Base-by-base conservation (phyloP, 2,113 vertebrate species). In the Lutjanus erythropterus region DNA sequence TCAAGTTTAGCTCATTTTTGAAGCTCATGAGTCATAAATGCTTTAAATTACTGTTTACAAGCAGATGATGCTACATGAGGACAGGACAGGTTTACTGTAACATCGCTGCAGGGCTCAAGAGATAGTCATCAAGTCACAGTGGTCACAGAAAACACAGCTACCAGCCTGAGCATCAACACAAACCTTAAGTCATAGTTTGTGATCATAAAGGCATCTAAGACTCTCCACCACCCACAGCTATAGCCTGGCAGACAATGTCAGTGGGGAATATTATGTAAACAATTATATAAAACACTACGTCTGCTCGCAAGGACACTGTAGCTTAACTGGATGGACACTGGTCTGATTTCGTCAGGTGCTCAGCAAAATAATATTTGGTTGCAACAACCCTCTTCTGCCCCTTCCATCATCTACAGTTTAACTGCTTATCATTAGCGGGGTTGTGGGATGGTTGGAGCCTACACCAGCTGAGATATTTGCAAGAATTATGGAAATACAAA, bases 201-300 rank as follows among this genome's bases (percentile, higher is more conserved):
- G 49, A 76, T 85, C 39, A 33, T 64, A 67, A 71, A 82, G 70
- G 73, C 78, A 77, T 77, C 47, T 33, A 49, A 75, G 73, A 60
- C 56, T 78, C 56, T 70, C 25, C 72, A 58, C 71, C 81, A 70
- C 88, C 84, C 85, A 93, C 88, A 70, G 70, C 75, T 70, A 66
- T 8, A 80, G 64, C 65, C 88, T 19, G 39, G 60, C 44, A 21
- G 85, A 87, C 75, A 60, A 82, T 67, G 71, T 86, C 83, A 78
- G 72, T 15, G 6, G 68, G 73, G 74, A 83, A 69, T 90, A 85
- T 92, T 92, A 93, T 91, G 83, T 86, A 88, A 92, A 93, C 83
- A 86, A 86, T 85, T 86, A 90, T 12, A 86, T 90, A 86, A 90
- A 86, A 46, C n/a, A n/a, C 58, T 60, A 66, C 9, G 35, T 80